Conservation (phyloP, 2,888 invertebrate species). For the Spicauda simplicius region DNA sequence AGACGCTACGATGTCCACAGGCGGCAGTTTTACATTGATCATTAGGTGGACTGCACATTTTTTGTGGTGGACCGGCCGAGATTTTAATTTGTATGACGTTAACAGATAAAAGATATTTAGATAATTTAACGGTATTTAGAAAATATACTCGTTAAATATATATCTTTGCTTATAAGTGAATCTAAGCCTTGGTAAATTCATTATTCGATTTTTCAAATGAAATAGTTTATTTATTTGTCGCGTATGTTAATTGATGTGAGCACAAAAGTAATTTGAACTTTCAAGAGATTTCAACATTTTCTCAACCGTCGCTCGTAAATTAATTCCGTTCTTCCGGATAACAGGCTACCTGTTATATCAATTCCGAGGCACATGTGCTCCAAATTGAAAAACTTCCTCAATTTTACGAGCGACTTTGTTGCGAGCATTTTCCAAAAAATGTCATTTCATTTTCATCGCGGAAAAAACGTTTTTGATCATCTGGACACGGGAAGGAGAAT, state of each 20-base stretch:
- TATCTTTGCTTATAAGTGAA: too few relatives aligned
- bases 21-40: too few relatives aligned
- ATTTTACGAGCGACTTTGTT: slow-evolving; percentile 7
- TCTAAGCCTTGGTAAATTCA: too few relatives aligned
- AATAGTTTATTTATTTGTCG: too few relatives aligned
- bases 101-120: too few relatives aligned
- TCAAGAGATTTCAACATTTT: not conserved
- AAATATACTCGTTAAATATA: too few relatives aligned
- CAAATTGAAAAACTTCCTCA: slow-evolving; percentile 10
- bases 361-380: slow-evolving; percentile 7
- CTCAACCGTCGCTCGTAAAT: not conserved
- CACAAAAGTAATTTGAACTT: not conserved
- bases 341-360: slow-evolving; percentile 3
- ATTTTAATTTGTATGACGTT: too few relatives aligned
- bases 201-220: too few relatives aligned
- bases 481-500: not conserved
- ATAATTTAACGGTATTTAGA: too few relatives aligned
- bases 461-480: not conserved
- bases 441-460: not conserved
- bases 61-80: too few relatives aligned
- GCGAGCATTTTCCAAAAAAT: slow-evolving; percentile 2
- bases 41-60: too few relatives aligned
- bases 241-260: not conserved
- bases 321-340: slow-evolving; percentile 2
- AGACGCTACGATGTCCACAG: too few relatives aligned